Percentiles rank a stretch among this genome's conserved stretches.
Evolutionary conservation across 2,797 vertebrate genomes (phyloP).

Genomic region (Lagodon rhomboides): DNA sequence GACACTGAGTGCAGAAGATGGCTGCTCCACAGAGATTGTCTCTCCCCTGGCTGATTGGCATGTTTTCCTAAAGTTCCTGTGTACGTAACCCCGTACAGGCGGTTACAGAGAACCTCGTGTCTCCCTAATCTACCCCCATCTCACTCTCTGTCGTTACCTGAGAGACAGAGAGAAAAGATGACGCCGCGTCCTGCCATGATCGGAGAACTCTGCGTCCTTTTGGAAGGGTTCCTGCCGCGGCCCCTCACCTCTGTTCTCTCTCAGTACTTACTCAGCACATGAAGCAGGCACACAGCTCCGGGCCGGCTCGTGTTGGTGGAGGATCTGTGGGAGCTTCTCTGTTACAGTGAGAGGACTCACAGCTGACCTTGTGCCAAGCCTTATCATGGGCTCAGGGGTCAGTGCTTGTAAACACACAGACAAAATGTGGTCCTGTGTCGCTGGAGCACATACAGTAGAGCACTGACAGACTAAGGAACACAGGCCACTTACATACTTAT

Average conservation of each 20-base stretch:
- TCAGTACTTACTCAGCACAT: constrained; percentile 79
- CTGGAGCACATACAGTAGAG: constrained; percentile 14
- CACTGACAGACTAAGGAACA: constrained; percentile 5
- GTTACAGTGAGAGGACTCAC: constrained; percentile 63
- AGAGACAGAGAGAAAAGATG: constrained; percentile 79
- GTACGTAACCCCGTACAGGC: constrained; percentile 12
- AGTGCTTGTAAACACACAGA: constrained; percentile 55
- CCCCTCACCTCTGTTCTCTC: constrained; percentile 59
- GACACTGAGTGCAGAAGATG: constrained; percentile 68
- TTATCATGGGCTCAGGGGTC: constrained; percentile 58
- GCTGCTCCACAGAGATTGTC: constrained; percentile 45
- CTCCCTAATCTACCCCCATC: constrained; percentile 44
- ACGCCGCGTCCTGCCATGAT: constrained; percentile 67
- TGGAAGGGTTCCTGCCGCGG: constrained; percentile 69
- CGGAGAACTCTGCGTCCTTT: constrained; percentile 81
- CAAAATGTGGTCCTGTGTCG: constrained; percentile 1
- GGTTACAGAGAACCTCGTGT: constrained; percentile 36
- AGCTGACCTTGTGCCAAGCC: constrained; percentile 80
- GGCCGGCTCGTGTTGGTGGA: constrained; percentile 28
- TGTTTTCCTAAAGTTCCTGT: constrained; percentile 44
- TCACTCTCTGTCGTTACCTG: constrained; percentile 69
- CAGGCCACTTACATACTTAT: background rate
- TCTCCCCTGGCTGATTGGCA: constrained; percentile 43
- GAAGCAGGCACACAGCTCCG: constrained; percentile 47
- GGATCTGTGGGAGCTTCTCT: constrained; percentile 62